Base-by-base conservation (phyloP, 2,113 vertebrate genomes). In the Cathartes aura region DNA sequence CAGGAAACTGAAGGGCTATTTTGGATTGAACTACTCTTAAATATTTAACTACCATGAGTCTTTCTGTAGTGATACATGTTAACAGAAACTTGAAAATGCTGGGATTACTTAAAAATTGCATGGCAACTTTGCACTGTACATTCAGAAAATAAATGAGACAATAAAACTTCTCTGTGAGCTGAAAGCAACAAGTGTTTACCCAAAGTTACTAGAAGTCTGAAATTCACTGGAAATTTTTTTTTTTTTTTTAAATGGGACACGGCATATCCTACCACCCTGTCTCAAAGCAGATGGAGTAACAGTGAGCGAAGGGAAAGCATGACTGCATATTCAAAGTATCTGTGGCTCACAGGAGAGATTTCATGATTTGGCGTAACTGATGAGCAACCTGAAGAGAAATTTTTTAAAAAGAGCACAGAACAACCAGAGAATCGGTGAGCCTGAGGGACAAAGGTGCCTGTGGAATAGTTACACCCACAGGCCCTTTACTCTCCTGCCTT, bases 241-340 rank as follows among this genome's bases (percentile, higher is more conserved):
- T 52, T 29, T 62, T 68, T 43, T 48, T 55, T 62, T 12, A 16
- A 67, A 36, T 27, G 56, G n/a, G 50, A 64, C 13, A 40, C 70
- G 73, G 40, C 15, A n/a, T 7, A 53, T 90, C 82, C 70, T 50
- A 93, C 88, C 93, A 95, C 81, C 82, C 91, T 91, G 81, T 94
- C 92, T 97, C 96, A 96, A 93, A 95, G 93, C 81, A 89, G 91
- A 93, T 56, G 48, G 95, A 94, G 85, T 87, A 96, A 93, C 70
- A 63, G 30, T 22, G 56, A 81, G 85, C 12, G 21, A 93, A 88
- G 83, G 53, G 64, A 66, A 88, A 97, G 74, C 68, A 53, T 52
- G 80, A 82, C 43, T 73, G 73, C 85, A 79, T 96, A 97, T 71
- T 94, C 60, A 91, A 76, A 96, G 79, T 87, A 66, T 70, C 93